These are phyloP conservation scores for Drosophila lacicola DNA, from an alignment of 2,888 invertebrate species.

Conservation along the genomic window DNA sequence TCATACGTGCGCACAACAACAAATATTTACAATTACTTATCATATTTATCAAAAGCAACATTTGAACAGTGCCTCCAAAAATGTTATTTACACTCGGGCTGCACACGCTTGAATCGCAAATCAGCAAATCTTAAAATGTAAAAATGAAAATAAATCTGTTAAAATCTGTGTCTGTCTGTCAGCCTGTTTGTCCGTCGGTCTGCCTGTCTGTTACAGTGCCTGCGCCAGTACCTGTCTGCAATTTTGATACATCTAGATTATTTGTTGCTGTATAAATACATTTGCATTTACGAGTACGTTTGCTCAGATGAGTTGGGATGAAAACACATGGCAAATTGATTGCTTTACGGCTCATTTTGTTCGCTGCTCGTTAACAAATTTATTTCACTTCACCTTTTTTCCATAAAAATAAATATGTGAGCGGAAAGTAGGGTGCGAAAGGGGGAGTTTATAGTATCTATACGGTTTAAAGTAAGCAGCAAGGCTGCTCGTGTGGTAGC, in stretches of 20 bases:
- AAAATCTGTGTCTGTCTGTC: slow-evolving; percentile 5
- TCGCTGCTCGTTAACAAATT: slow-evolving; percentile 67
- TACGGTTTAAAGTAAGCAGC: too few species aligned
- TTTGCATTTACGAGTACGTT: slow-evolving; percentile 69
- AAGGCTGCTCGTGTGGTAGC: too few species aligned
- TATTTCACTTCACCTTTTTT: slow-evolving; percentile 48
- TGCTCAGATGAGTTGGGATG: slow-evolving; percentile 32
- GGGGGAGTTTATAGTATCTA: too few species aligned
- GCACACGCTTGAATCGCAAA: slow-evolving; percentile 26
- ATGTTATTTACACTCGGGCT: slow-evolving; percentile 52
- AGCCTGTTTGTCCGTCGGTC: too few species aligned
- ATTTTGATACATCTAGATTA: slow-evolving; percentile 46
- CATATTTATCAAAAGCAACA: slow-evolving; percentile 57
- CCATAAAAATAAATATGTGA: slow-evolving; percentile 39
- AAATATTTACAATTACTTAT: slow-evolving; percentile 71
- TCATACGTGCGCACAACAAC: slow-evolving; percentile 60
- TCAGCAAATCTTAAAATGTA: slow-evolving; percentile 25
- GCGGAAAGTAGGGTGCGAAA: not conserved
- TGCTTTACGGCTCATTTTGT: slow-evolving; percentile 81
- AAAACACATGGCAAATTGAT: slow-evolving; percentile 78
- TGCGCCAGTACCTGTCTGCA: slow-evolving; percentile 26
- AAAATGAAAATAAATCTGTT: slow-evolving; percentile 62
- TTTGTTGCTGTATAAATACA: slow-evolving; percentile 52
- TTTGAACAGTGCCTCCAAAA: slow-evolving; percentile 42
- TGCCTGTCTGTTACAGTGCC: slow-evolving; percentile 11